phyloP scores from a whole-genome alignment of 2,888 invertebrate species.

The Lymantria dispar region DNA sequence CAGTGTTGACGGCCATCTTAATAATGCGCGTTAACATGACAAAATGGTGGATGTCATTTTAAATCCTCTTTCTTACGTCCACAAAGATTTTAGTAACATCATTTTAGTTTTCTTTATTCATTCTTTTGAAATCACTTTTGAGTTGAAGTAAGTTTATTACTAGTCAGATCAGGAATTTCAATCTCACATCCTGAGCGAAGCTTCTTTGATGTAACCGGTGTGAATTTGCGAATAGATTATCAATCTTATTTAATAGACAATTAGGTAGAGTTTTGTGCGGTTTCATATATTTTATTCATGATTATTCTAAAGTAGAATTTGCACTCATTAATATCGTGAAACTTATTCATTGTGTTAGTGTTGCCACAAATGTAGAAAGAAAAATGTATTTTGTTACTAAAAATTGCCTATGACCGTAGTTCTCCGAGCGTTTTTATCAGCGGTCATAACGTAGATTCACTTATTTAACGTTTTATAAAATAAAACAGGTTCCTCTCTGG shows the following conservation, averaged over 20 bases:
- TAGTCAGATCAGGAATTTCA: slow-evolving; percentile 80
- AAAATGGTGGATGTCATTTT: slow-evolving; percentile 59
- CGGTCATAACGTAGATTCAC: too few relatives aligned
- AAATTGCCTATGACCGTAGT: too few relatives aligned
- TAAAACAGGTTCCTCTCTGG: too few relatives aligned
- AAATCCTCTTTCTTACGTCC: slow-evolving; percentile 63
- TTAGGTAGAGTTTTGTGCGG: slow-evolving; percentile 37
- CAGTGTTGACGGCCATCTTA: slow-evolving; percentile 61
- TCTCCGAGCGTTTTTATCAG: too few relatives aligned
- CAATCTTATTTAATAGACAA: slow-evolving; percentile 28
- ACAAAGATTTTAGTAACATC: slow-evolving; percentile 67
- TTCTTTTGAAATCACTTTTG: slow-evolving; percentile 73
- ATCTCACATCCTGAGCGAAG: slow-evolving; percentile 74
- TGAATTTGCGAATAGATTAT: slow-evolving; percentile 26
- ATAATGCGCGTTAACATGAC: slow-evolving; percentile 27
- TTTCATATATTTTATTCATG: slow-evolving; percentile 31
- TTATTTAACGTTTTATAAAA: too few relatives aligned
- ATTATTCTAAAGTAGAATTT: slow-evolving; percentile 33
- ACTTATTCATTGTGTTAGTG: slow-evolving; percentile 37
- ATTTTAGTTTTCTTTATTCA: slow-evolving; percentile 69
- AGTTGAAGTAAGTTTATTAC: slow-evolving; percentile 75
- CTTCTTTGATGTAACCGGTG: slow-evolving; percentile 70
- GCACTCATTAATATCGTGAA: slow-evolving; percentile 39
- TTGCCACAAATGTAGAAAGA: slow-evolving; percentile 7
- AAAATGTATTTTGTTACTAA: too few relatives aligned